Evolutionary conservation across 2,797 vertebrate species (phyloP).

Genomic region (Semaprochilodus insignis): DNA sequence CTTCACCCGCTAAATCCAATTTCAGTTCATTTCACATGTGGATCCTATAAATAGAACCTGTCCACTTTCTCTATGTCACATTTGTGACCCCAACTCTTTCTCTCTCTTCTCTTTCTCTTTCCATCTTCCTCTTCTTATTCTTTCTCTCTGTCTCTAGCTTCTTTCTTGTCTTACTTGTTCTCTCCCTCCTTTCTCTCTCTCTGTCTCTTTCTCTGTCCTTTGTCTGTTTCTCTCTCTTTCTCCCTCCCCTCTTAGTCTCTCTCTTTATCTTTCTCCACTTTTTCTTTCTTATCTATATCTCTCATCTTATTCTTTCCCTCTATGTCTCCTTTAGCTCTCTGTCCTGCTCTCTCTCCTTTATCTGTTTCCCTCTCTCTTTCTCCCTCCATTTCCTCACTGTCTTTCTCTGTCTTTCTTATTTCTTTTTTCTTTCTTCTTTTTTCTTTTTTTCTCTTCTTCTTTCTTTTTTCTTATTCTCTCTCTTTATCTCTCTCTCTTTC

Average conservation of each 20-base stretch:
- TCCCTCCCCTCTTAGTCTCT: neutral
- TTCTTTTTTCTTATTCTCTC: neutral
- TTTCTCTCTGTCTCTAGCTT: neutral
- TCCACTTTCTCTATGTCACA: slow-evolving; percentile 32
- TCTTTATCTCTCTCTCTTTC: neutral
- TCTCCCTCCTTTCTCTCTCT: neutral
- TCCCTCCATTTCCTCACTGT: no score
- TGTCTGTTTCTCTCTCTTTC: neutral
- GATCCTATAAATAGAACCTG: slow-evolving; percentile 48
- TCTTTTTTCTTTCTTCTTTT: neutral
- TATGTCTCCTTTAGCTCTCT: neutral
- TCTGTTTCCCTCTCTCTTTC: neutral
- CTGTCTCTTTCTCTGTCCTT: neutral
- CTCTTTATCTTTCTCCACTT: no score
- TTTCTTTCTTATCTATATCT: no score
- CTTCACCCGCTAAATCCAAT: slow-evolving; percentile 41
- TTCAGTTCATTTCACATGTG: slow-evolving; percentile 55
- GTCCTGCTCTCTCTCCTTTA: neutral
- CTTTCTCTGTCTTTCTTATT: neutral
- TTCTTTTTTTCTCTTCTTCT: neutral
- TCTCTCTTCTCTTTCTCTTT: neutral
- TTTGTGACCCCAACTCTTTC: slow-evolving; percentile 4
- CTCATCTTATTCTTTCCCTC: neutral
- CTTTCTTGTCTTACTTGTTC: no score
- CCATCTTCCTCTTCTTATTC: no score